These are phyloP conservation scores for Oscheius sp. DNA, from an alignment of 2,888 invertebrate genomes.

Conservation along the genomic window DNA sequence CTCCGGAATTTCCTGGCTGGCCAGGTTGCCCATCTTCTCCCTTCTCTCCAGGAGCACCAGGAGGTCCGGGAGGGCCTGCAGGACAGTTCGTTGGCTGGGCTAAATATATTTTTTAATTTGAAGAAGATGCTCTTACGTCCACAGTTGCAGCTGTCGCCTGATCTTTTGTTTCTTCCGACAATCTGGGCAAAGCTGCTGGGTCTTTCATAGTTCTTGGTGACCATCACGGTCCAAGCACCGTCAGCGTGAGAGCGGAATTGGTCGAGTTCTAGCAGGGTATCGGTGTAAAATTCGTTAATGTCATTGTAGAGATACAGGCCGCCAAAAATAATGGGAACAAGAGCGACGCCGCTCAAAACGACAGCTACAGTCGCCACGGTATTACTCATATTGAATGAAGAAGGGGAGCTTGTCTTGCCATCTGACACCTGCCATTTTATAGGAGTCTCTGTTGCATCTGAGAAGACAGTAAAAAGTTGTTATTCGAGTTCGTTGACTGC, in stretches of 20 bases:
- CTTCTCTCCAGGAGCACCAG: slow-evolving; percentile 44
- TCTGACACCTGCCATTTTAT: not conserved
- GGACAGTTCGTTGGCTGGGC: slow-evolving; percentile 51
- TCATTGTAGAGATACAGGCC: slow-evolving; percentile 53
- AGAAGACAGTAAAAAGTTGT: slow-evolving; percentile 4
- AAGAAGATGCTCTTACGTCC: slow-evolving; percentile 21
- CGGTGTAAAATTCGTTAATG: slow-evolving; percentile 61
- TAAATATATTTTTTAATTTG: too few relatives aligned
- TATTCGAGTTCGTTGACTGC: slow-evolving; percentile 11
- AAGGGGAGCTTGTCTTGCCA: not conserved
- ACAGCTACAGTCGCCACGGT: slow-evolving; percentile 26
- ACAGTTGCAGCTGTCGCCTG: slow-evolving; percentile 43
- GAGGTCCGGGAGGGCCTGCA: slow-evolving; percentile 57
- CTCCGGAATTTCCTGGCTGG: slow-evolving; percentile 23
- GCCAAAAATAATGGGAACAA: slow-evolving; percentile 26
- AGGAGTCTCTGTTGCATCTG: slow-evolving; percentile 6
- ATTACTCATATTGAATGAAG: slow-evolving; percentile 20
- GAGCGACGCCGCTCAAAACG: slow-evolving; percentile 27
- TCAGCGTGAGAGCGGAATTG: slow-evolving; percentile 49
- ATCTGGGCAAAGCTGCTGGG: slow-evolving; percentile 13
- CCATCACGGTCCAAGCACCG: slow-evolving; percentile 12
- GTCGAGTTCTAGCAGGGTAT: slow-evolving; percentile 57
- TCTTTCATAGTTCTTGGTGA: slow-evolving; percentile 3
- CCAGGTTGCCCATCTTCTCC: slow-evolving; percentile 35
- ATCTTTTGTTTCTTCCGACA: slow-evolving; percentile 22